Evolutionary conservation across 2,797 vertebrate species (phyloP), one percentile per base, ranked within the genome.

Genomic region (Oryzias sinensis): DNA sequence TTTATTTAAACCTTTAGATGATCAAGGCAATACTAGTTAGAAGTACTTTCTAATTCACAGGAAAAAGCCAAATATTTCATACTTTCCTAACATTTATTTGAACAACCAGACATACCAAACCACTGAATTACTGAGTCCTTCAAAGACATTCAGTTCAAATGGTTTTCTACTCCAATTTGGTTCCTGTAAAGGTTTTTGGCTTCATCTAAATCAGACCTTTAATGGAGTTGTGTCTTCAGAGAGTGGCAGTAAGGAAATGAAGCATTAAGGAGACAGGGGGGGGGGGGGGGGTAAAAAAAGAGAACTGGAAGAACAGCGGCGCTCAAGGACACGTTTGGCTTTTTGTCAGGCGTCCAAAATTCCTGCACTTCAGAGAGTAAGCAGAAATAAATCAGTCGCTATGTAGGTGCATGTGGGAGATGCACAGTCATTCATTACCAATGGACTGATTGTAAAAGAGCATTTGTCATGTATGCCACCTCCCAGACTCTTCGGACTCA

Each of bases 291-390:
- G 4, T 5, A 13, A 43, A 42, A 29, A 47, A 22, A 33, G 15
- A 57, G 29, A 53, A 7, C 44, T 67, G 52, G 40, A n/a, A 43
- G 56, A 50, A 46, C 40, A 4, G 6, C 4, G 11, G 27, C n/a
- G 63, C 54, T 66, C 79, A 88, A 80, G 84, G 84, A 78, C 81
- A 64, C 1, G 56, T 86, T 63, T 65, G 55, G 56, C 73, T 74
- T 81, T 73, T 79, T 87, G 87, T 86, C 78, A 68, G 68, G 46
- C 52, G 59, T 85, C 83, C 86, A 86, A 79, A 37, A 62, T 77
- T 77, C 80, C 79, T 44, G 2, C 82, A 65, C 80, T 85, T 65
- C 48, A 74, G 68, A 69, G 72, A n/a, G 37, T 69, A 70, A 80
- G 76, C 79, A 79, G 74, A 59, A 75, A 84, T 87, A 87, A 86